Conservation (phyloP, 2,888 invertebrate species). For the Athalia rosae region DNA sequence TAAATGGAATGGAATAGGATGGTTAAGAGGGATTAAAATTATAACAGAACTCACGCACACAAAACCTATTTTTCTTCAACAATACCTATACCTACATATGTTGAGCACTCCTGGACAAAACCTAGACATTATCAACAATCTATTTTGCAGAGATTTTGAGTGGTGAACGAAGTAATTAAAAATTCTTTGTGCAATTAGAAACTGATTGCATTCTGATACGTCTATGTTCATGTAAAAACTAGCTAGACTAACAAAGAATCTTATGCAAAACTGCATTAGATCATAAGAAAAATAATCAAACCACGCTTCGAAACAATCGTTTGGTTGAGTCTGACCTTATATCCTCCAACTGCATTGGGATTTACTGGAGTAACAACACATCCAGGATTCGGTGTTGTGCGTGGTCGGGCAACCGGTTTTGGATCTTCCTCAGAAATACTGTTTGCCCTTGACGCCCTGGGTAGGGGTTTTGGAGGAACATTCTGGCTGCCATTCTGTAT, state of each 20-base stretch:
- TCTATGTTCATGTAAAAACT: too few relatives aligned
- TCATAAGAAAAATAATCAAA: constrained; percentile 48
- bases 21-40: constrained; percentile 35
- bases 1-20: constrained; percentile 46
- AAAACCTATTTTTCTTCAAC: constrained; percentile 6
- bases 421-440: constrained; percentile 84
- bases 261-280: neutral
- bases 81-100: neutral
- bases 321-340: constrained; percentile 80
- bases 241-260: too few relatives aligned
- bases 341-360: constrained; percentile 78
- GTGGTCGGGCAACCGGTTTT: constrained; percentile 81
- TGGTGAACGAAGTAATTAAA: neutral
- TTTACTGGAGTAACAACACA: constrained; percentile 78
- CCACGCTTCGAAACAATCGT: constrained; percentile 51
- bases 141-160: constrained; percentile 7
- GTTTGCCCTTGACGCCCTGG: constrained; percentile 82
- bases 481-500: constrained; percentile 71
- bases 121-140: constrained; percentile 44
- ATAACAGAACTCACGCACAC: constrained; percentile 41
- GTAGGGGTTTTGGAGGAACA: constrained; percentile 87
- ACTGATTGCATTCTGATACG: too few relatives aligned
- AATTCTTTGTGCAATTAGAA: neutral
- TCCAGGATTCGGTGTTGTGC: constrained; percentile 79
- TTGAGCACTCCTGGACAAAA: too few relatives aligned